A percentile compares a stretch with the other conserved stretches of the same genome.
Conservation (phyloP, 2,113 vertebrate genomes). For the Cryptomyrus ogoouensis region DNA sequence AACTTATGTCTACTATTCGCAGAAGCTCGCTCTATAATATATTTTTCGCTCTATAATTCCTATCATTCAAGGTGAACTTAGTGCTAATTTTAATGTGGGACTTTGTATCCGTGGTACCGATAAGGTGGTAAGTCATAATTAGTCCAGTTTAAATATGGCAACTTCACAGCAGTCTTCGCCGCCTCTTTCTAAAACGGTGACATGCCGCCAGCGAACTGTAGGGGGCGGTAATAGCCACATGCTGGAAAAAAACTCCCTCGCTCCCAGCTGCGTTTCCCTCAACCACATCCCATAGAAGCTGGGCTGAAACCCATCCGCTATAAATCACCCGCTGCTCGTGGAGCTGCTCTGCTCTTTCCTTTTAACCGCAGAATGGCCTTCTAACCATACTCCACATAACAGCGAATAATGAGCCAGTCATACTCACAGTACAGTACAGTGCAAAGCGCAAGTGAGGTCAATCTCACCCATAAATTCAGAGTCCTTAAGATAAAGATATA, state of each 20-base stretch:
- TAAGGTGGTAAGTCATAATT: not conserved
- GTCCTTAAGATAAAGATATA: not conserved
- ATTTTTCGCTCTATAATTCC: not conserved
- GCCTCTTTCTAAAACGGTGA: not conserved
- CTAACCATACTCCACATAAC: not conserved
- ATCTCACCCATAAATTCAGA: not conserved
- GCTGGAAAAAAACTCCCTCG: not conserved
- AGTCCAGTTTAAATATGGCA: not conserved
- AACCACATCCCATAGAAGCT: not conserved
- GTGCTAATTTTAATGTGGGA: not conserved
- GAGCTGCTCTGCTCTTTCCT: not conserved
- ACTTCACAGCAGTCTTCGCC: not conserved
- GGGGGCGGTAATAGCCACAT: constrained; percentile 19
- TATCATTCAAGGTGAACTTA: not conserved
- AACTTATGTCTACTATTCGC: not conserved
- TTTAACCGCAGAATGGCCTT: not conserved
- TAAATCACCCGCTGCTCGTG: constrained; percentile 12
- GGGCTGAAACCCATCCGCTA: not conserved
- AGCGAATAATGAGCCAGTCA: not conserved
- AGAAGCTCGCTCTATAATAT: not conserved
- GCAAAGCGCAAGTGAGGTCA: not conserved
- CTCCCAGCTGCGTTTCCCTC: not conserved
- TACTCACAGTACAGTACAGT: not conserved
- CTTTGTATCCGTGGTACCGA: not conserved
- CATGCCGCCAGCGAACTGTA: not conserved